Evolutionary conservation across 1,140 invertebrate species (phyloP), one percentile per base, ranked within the genome.

Genomic region (Trachymyrmex septentrionalis): DNA sequence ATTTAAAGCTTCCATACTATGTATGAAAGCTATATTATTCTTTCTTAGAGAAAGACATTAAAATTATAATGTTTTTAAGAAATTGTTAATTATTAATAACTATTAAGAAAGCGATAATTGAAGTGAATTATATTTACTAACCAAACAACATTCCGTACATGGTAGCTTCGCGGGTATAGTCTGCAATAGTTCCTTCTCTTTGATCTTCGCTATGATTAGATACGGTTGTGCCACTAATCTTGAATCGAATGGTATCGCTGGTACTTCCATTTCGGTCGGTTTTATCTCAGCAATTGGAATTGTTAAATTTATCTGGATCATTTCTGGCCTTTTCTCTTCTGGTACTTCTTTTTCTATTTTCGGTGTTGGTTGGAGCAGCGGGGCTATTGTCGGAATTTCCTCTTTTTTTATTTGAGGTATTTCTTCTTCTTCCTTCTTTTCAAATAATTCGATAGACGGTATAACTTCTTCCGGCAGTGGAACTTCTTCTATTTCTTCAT

Each of bases 231-330:
- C 12, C 34, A 61, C 24, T 55, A 84, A 30, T 66, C 19, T 48
- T 5, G 53, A 19, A n/a, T 84, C 69, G 14, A 66, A 48, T 50
- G 59, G 14, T 61, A 55, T 30, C 16, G 48, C 5, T 44, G 59
- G 14, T 24, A 82, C 9, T 12, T 27, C 34, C 14, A 48, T 21
- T 14, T 67, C 80, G 3, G 48, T 6, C 2, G 55, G 21, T 24
- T 55, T 87, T 38, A 19, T 55, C 9, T 53, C 66, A 44, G 19
- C 50, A 19, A 53, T 50, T 34, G 53, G 27, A 48, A 50, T 66
- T 87, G 38, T 87, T 77, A 69, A 48, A 55, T 87, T 34, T 14
- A 14, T n/a, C 2, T 69, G 61, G 48, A 80, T 16, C 30, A 66
- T 4, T 61, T 73, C 82, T 53, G 50, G 6, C 16, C 44, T 53